A percentile compares a stretch with the other conserved stretches of the same genome.
Evolutionary conservation across 1,140 invertebrate genomes (phyloP).

Genomic region (Ceratina japonica): DNA sequence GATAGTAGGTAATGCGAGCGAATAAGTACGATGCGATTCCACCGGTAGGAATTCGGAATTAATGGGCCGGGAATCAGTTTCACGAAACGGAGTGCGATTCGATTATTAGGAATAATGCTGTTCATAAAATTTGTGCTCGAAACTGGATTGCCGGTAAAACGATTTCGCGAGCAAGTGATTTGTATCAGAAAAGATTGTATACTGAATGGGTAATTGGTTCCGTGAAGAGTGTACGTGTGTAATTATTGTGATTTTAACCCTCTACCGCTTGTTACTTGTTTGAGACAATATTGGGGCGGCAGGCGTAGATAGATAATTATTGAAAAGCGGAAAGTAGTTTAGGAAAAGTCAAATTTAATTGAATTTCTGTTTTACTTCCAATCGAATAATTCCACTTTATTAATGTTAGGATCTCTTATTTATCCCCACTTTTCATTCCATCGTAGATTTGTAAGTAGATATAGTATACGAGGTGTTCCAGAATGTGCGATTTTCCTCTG

Average conservation of each 20-base stretch:
- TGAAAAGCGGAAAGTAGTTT: background rate
- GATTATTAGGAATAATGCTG: background rate
- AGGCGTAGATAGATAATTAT: constrained; percentile 24
- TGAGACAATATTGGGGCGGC: background rate
- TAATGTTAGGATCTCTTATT: background rate
- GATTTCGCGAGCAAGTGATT: constrained; percentile 37
- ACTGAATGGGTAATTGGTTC: constrained; percentile 17
- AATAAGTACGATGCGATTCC: constrained; percentile 15
- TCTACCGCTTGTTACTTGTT: constrained; percentile 44
- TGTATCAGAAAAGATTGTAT: constrained; percentile 39
- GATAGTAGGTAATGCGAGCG: constrained; percentile 53
- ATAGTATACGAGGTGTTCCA: no score
- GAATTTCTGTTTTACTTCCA: no score
- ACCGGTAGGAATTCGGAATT: constrained; percentile 4
- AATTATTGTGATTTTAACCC: constrained; percentile 55
- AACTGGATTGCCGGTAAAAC: constrained; percentile 23
- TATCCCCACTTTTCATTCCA: background rate
- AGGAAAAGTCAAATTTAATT: background rate
- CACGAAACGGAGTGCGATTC: background rate
- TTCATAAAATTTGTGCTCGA: background rate
- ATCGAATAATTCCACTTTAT: background rate
- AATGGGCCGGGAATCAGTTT: background rate
- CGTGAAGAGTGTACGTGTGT: background rate
- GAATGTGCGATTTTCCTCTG: no score
- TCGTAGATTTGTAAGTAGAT: background rate